These are phyloP conservation scores for Silurus aristotelis DNA, from an alignment of 2,797 vertebrate genomes.

Conservation along the genomic window DNA sequence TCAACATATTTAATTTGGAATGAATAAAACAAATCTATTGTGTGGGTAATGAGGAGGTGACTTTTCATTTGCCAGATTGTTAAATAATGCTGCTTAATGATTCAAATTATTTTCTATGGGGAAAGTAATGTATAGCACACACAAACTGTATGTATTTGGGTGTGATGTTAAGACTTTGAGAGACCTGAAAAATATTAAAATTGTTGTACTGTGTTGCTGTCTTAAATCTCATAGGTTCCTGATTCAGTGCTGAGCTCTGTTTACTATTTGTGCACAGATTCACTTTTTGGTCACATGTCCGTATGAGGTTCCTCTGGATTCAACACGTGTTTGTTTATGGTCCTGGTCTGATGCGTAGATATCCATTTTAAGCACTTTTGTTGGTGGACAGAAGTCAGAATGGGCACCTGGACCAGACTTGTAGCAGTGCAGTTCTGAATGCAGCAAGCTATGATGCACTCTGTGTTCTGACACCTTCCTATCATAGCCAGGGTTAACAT, in stretches of 20 bases:
- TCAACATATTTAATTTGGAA: background rate
- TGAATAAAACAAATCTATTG: background rate
- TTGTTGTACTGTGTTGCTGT: background rate
- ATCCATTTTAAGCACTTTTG: too few relatives aligned
- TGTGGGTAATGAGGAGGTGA: background rate
- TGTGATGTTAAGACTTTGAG: too few relatives aligned
- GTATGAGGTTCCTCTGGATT: background rate
- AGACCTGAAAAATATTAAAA: too few relatives aligned
- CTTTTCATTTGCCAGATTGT: background rate
- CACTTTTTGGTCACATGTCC: background rate
- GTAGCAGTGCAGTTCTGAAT: too few relatives aligned
- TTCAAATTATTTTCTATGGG: background rate
- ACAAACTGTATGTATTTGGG: background rate
- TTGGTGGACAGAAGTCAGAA: too few relatives aligned
- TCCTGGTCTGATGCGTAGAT: too few relatives aligned
- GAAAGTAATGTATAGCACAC: background rate
- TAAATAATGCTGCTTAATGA: background rate
- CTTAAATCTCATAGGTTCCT: background rate
- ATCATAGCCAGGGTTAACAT: too few relatives aligned
- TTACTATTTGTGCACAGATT: background rate
- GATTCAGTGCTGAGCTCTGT: background rate
- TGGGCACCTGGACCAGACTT: too few relatives aligned
- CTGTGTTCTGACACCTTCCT: too few relatives aligned
- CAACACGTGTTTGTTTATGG: too few relatives aligned
- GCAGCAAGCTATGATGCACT: too few relatives aligned